A percentile compares a stretch with the other conserved stretches of the same genome.
Conservation (phyloP, 1,140 invertebrate species). For the Sinella curviseta region DNA sequence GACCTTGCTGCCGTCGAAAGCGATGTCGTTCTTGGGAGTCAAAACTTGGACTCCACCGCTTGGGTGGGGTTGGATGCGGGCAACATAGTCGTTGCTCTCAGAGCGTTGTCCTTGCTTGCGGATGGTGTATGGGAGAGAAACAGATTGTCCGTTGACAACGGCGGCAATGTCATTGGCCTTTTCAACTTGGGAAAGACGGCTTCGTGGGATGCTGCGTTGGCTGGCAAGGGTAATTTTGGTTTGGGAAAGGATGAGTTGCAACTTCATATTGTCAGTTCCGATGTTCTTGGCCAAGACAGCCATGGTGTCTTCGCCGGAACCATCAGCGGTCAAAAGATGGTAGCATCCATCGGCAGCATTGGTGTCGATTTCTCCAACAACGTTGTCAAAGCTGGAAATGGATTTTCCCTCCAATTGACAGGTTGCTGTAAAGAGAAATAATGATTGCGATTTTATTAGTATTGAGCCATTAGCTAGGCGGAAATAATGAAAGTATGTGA, state of each 20-base stretch:
- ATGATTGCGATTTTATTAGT: not conserved
- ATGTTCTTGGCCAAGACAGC: constrained; percentile 41
- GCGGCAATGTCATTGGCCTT: constrained; percentile 15
- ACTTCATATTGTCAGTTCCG: constrained; percentile 16
- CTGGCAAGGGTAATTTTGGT: constrained; percentile 34
- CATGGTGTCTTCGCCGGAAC: constrained; percentile 41
- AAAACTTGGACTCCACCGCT: constrained; percentile 46
- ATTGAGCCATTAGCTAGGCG: not conserved
- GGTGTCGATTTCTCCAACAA: constrained; percentile 39
- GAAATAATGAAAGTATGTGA: not conserved
- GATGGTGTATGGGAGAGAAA: constrained; percentile 33
- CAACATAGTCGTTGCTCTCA: constrained; percentile 34
- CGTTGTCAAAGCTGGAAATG: constrained; percentile 46
- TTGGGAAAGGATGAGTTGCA: constrained; percentile 39
- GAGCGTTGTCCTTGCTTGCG: constrained; percentile 18
- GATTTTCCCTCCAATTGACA: constrained; percentile 38
- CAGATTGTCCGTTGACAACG: constrained; percentile 41
- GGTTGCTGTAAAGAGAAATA: constrained; percentile 25
- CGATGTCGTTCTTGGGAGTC: constrained; percentile 33
- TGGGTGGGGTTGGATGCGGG: constrained; percentile 37
- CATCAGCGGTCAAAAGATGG: constrained; percentile 41
- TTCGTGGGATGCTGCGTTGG: not conserved
- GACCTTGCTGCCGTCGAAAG: constrained; percentile 37
- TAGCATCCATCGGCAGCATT: constrained; percentile 35
- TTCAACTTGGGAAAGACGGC: not conserved